These are phyloP conservation scores for Pseudorhiza aurosa DNA, from an alignment of 30 jellyfish, hydroid and myxozoan genomes.

Conservation along the genomic window DNA sequence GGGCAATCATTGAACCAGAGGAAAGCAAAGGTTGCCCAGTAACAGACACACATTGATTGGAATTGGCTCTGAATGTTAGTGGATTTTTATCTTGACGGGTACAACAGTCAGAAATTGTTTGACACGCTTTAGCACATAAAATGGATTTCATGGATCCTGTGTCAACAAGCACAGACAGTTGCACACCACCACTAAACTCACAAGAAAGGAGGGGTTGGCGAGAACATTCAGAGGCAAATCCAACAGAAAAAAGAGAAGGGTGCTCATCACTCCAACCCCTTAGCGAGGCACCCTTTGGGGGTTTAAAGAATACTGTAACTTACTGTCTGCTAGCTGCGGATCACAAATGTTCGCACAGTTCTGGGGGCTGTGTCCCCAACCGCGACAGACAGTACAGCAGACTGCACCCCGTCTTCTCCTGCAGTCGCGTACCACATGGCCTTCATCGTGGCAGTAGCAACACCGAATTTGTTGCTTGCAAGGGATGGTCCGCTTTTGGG, in stretches of 20 bases:
- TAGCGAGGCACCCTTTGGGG: constrained; percentile 36
- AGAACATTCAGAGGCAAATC: constrained; percentile 15
- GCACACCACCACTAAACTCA: constrained; percentile 8
- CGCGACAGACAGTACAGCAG: constrained; percentile 22
- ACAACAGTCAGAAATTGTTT: neutral
- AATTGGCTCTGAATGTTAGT: constrained; percentile 1
- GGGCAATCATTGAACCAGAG: neutral
- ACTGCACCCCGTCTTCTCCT: no score
- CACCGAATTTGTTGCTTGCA: no score
- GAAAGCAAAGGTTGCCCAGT: neutral
- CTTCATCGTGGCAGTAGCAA: no score
- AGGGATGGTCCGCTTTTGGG: no score
- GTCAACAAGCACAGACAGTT: constrained; percentile 28
- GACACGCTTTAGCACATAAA: constrained; percentile 15
- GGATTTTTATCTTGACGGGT: neutral
- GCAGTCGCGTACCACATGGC: no score
- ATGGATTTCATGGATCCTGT: constrained; percentile 26
- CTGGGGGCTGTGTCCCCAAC: constrained; percentile 49
- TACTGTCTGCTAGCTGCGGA: neutral
- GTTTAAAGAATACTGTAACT: constrained; percentile 1
- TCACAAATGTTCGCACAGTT: neutral
- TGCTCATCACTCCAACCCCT: constrained; percentile 36
- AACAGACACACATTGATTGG: constrained; percentile 25
- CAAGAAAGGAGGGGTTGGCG: constrained; percentile 38
- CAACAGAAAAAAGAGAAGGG: constrained; percentile 27